Evolutionary conservation across 2,113 vertebrate species (phyloP), one percentile per base, ranked within the genome.

Genomic region (Crotalus helleri): DNA sequence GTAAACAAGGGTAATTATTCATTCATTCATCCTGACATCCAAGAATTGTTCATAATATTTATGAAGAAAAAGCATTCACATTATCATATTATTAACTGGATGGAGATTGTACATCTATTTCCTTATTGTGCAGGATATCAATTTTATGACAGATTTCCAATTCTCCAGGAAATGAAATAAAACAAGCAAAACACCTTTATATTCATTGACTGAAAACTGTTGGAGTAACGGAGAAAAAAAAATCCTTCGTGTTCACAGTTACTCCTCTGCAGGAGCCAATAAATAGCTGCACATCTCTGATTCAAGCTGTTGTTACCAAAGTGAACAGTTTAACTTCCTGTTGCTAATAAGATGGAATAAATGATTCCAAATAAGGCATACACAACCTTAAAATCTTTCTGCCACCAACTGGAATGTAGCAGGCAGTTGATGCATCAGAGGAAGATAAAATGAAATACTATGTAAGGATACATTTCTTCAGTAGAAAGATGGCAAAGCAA

Each of bases 381-480:
- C 5, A 19, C 12, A 54, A 58, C 39, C 88, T 8, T 81, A 54
- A 91, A 91, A 0, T 0, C 0, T 88, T 3, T 64, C 51, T 90
- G 39, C 19, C 58, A 54, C 19, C 54, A 91, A 94, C 57, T 24
- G 64, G 57, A 89, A 90, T 74, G 88, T 29, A 26, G n/a, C 39
- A 85, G 55, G 13, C 29, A 74, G 90, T 1, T 91, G 61, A 11
- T 26, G 33, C 29, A 33, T 87, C 85, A 92, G 26, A 90, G 74
- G 61, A 92, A 85, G 13, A 92, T 49, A 7, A 95, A 93, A 91
- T 39, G 15, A 21, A 0, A 94, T 90, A 57, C 87, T 90, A 74
- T 94, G 58, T 55, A 54, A 53, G 93, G 58, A 89, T 90, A 92
- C 58, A 58, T 88, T 94, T 91, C 26, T 92, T 0, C 89, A 93